Conservation (phyloP, 2,888 invertebrate species). For the Norana najaformis region DNA sequence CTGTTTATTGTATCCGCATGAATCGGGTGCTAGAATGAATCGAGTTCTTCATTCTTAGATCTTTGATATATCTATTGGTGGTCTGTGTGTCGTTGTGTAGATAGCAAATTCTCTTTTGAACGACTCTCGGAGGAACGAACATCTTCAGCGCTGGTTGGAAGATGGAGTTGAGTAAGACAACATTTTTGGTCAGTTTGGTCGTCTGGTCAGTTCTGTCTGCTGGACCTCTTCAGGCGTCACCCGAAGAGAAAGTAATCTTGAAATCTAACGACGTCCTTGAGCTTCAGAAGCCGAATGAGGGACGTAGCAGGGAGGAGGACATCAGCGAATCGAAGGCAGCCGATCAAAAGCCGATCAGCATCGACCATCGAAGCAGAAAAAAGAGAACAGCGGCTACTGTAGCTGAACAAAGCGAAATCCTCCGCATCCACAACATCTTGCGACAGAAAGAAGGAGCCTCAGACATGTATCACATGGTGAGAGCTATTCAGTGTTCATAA, state of each 20-base stretch:
- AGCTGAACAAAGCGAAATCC: background rate
- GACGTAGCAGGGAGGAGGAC: background rate
- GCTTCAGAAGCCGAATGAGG: no score
- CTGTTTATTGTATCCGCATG: background rate
- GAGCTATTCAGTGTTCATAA: background rate
- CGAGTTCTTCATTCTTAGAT: background rate
- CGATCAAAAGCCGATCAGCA: background rate
- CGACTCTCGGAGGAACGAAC: background rate
- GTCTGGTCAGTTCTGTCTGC: background rate
- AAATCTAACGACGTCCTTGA: background rate
- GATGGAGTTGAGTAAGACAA: background rate
- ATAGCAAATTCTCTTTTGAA: background rate
- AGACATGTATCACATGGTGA: conserved; percentile 26
- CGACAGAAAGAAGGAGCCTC: conserved; percentile 26
- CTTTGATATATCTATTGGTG: background rate
- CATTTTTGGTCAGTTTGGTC: background rate
- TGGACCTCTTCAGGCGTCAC: background rate
- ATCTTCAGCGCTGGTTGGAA: no score
- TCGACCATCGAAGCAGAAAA: background rate
- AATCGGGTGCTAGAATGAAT: background rate
- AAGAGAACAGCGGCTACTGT: background rate
- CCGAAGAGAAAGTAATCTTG: background rate
- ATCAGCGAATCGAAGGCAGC: no score
- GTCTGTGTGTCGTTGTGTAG: background rate
- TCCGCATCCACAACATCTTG: conserved; percentile 26